A percentile compares a stretch with the other conserved stretches of the same genome.
phyloP scores from a whole-genome alignment of 2,888 invertebrate species.

The Stenichneumon culpator region DNA sequence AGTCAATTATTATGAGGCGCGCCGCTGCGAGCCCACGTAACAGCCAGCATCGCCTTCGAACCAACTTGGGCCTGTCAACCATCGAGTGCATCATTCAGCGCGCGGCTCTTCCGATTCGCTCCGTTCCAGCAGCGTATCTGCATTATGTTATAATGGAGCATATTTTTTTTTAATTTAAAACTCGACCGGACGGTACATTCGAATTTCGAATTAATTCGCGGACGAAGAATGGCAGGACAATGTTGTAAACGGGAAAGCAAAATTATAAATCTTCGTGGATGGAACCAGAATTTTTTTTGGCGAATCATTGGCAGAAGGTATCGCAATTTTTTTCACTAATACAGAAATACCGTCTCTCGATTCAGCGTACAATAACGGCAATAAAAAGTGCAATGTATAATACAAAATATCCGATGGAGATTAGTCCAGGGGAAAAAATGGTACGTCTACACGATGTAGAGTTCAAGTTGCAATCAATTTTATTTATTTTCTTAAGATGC shows the following conservation, averaged over 20 bases:
- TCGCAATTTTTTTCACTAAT: not conserved
- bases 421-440: not conserved
- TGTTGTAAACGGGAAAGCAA: too few relatives aligned
- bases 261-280: too few relatives aligned
- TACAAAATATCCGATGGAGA: not conserved
- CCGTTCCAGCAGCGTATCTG: constrained; percentile 37
- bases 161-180: not conserved
- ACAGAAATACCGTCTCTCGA: too few relatives aligned
- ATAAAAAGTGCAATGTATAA: not conserved
- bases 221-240: too few relatives aligned
- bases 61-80: constrained; percentile 25
- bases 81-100: constrained; percentile 36
- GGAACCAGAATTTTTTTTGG: not conserved
- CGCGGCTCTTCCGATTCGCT: constrained; percentile 4
- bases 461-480: too few relatives aligned
- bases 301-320: not conserved
- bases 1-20: constrained; percentile 80
- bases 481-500: not conserved
- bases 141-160: constrained; percentile 45
- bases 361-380: not conserved
- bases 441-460: not conserved
- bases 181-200: not conserved
- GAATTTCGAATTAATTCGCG: not conserved
- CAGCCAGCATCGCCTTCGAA: constrained; percentile 43
- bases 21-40: constrained; percentile 64